Conservation (phyloP, 2,113 vertebrate species). For the Rutilus rutilus region DNA sequence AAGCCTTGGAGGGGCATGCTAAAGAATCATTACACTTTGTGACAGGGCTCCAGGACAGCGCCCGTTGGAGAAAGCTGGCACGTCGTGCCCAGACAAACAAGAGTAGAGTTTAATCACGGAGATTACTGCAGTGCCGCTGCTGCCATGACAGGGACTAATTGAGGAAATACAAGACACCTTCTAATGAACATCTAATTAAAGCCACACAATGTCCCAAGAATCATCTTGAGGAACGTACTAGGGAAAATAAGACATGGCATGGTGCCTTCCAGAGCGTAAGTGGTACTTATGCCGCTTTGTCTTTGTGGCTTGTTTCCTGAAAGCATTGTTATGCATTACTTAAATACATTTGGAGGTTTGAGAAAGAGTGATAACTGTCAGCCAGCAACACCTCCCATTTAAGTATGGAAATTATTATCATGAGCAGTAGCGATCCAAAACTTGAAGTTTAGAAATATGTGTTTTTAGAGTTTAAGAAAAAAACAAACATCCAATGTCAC, state of each 20-base stretch:
- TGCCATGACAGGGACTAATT: conserved; percentile 70
- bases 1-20: conserved; percentile 83
- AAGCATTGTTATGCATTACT: conserved; percentile 17
- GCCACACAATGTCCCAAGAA: conserved; percentile 64
- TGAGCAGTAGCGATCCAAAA: not conserved
- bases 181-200: conserved; percentile 75
- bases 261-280: conserved; percentile 35
- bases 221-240: conserved; percentile 54
- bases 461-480: not conserved
- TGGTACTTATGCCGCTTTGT: not conserved
- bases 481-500: not conserved
- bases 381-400: not conserved
- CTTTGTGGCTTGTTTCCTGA: conserved; percentile 11
- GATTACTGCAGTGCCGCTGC: conserved; percentile 60
- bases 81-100: conserved; percentile 62
- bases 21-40: conserved; percentile 86
- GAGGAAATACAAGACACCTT: conserved; percentile 70
- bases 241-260: conserved; percentile 45
- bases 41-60: conserved; percentile 80
- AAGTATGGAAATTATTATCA: not conserved
- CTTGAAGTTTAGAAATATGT: not conserved
- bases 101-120: conserved; percentile 68
- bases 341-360: conserved; percentile 19
- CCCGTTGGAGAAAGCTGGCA: conserved; percentile 56
- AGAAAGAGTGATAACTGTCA: conserved; percentile 15